These are phyloP conservation scores for Amphibalanus amphitrite DNA, from an alignment of 1,140 invertebrate genomes.

Conservation along the genomic window DNA sequence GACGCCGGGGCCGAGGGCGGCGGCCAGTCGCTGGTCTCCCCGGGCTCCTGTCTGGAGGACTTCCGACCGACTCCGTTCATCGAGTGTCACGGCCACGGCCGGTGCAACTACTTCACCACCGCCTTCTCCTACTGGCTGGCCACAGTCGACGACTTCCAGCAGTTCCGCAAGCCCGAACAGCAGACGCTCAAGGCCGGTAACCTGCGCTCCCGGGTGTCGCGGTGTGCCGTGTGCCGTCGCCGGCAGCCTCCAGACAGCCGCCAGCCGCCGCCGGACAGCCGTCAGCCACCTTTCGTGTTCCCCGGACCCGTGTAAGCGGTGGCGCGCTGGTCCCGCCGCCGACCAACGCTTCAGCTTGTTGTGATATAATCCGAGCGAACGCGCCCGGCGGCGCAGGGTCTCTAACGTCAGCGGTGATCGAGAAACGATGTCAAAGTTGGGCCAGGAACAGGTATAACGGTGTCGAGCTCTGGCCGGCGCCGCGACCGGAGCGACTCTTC, in stretches of 20 bases:
- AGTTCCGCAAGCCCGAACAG: slow-evolving; percentile 60
- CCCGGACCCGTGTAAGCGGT: too few relatives aligned
- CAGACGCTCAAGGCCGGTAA: slow-evolving; percentile 65
- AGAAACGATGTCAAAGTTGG: too few relatives aligned
- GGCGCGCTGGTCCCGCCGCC: too few relatives aligned
- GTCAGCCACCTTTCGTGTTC: slow-evolving; percentile 28
- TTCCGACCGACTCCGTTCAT: slow-evolving; percentile 45
- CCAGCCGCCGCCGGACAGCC: slow-evolving; percentile 15
- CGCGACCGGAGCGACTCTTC: too few relatives aligned
- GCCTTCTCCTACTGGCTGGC: slow-evolving; percentile 77
- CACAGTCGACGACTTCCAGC: slow-evolving; percentile 58
- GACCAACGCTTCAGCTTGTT: too few relatives aligned
- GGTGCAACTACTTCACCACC: slow-evolving; percentile 75
- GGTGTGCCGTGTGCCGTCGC: slow-evolving; percentile 35
- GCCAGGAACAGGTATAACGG: too few relatives aligned
- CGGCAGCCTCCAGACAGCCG: slow-evolving; percentile 57
- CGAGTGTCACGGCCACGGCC: slow-evolving; percentile 43
- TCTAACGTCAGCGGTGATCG: too few relatives aligned
- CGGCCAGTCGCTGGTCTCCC: slow-evolving; percentile 76
- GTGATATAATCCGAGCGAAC: too few relatives aligned
- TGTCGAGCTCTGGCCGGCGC: too few relatives aligned
- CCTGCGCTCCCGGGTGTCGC: slow-evolving; percentile 58
- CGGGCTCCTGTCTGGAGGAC: slow-evolving; percentile 80
- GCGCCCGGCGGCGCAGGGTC: too few relatives aligned
- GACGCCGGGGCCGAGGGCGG: slow-evolving; percentile 63